phyloP scores from a whole-genome alignment of 2,888 invertebrate species.

The Sicus ferrugineus region DNA sequence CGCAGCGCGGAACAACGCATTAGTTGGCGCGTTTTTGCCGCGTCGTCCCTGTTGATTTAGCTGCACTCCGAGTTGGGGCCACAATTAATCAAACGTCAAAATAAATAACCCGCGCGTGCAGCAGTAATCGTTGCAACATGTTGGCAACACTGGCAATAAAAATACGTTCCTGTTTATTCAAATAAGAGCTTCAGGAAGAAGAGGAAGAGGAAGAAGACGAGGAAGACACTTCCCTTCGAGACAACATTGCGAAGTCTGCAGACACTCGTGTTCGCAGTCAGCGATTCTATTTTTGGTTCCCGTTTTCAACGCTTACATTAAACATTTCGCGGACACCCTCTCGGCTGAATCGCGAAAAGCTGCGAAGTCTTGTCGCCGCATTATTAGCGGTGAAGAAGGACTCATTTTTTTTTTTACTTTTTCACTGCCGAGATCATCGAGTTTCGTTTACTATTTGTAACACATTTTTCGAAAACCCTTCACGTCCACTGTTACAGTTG shows the following conservation, averaged over 20 bases:
- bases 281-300: neutral
- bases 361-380: too few species aligned
- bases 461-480: too few species aligned
- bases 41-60: conserved; percentile 1
- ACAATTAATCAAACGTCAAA: conserved; percentile 39
- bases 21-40: neutral
- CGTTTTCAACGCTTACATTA: conserved; percentile 29
- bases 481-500: too few species aligned
- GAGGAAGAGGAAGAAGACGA: neutral
- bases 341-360: too few species aligned
- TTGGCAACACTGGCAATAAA: conserved; percentile 21
- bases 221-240: conserved; percentile 4
- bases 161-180: too few species aligned
- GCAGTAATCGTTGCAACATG: conserved; percentile 27
- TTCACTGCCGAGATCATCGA: too few species aligned
- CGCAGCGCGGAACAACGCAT: neutral
- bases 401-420: too few species aligned
- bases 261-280: neutral
- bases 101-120: conserved; percentile 20
- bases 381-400: too few species aligned
- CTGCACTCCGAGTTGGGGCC: conserved; percentile 16
- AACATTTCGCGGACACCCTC: conserved; percentile 29
- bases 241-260: neutral
- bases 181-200: too few species aligned
- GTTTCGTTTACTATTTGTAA: too few species aligned